Conservation (phyloP, 1,140 invertebrate genomes). For the Pogonomyrmex californicus region DNA sequence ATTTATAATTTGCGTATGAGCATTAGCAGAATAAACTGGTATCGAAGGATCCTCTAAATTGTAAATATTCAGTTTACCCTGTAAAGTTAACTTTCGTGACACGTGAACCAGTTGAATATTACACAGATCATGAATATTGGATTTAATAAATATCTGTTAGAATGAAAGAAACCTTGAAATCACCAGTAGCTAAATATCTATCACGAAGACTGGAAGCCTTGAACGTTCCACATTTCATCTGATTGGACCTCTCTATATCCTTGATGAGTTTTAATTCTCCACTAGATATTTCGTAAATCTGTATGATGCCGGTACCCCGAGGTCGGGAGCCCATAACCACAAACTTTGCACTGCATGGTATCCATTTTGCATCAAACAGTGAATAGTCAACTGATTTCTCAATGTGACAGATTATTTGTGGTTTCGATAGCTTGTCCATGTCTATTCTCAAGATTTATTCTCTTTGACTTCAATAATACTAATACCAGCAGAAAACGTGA, state of each 20-base stretch:
- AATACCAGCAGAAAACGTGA: background rate
- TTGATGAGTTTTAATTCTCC: conserved; percentile 91
- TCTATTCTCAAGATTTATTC: background rate
- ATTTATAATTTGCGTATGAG: conserved; percentile 96
- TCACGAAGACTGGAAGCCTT: conserved; percentile 93
- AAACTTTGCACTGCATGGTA: conserved; percentile 97
- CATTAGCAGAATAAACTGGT: conserved; percentile 94
- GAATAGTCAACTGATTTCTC: conserved; percentile 95
- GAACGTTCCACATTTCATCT: conserved; percentile 98
- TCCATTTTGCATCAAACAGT: conserved; percentile 97
- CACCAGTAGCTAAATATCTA: conserved; percentile 95
- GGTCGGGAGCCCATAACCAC: conserved; percentile 95
- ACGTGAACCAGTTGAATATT: background rate
- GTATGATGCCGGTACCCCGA: conserved; percentile 93
- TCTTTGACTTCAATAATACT: too few relatives aligned
- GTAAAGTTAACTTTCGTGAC: conserved; percentile 73
- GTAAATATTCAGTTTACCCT: conserved; percentile 88
- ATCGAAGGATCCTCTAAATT: conserved; percentile 92
- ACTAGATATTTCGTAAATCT: conserved; percentile 94
- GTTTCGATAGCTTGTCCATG: conserved; percentile 90
- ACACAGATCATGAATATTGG: background rate
- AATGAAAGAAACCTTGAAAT: conserved; percentile 91
- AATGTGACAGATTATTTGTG: conserved; percentile 96
- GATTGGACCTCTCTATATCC: conserved; percentile 92
- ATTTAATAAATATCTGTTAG: background rate